Evolutionary conservation across 2,113 vertebrate genomes (phyloP).

Genomic region (Phaethornis superciliosus): DNA sequence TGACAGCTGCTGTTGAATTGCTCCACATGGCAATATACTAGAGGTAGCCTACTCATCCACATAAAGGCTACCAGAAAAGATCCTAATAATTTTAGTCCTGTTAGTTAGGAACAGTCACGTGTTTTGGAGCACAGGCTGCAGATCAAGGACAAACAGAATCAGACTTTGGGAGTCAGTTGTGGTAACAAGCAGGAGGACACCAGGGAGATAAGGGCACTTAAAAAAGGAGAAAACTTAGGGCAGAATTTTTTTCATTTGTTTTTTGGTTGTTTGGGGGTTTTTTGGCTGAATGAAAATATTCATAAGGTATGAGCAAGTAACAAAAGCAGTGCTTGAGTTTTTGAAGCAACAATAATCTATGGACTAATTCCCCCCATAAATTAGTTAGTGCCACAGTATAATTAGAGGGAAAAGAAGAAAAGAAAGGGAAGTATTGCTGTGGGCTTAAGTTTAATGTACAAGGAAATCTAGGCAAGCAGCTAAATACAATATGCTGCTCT

Average conservation of each 20-base stretch:
- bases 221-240: background rate
- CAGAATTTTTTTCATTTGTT: background rate
- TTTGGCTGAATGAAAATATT: background rate
- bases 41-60: background rate
- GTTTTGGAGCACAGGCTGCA: background rate
- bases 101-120: background rate
- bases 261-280: background rate
- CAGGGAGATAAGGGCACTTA: background rate
- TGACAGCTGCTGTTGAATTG: slow-evolving; percentile 41
- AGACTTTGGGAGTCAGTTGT: background rate
- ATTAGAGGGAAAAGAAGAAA: slow-evolving; percentile 30
- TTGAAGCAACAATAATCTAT: background rate
- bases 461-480: background rate
- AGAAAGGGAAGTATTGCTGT: background rate
- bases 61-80: background rate
- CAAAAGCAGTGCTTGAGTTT: background rate
- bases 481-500: background rate
- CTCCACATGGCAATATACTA: background rate
- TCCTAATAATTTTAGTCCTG: background rate
- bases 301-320: background rate
- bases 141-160: background rate
- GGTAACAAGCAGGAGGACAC: background rate
- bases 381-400: background rate
- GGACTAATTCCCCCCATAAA: background rate
- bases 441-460: slow-evolving; percentile 15